Evolutionary conservation across 2,113 vertebrate species (phyloP).

Genomic region (Rissa tridactyla): DNA sequence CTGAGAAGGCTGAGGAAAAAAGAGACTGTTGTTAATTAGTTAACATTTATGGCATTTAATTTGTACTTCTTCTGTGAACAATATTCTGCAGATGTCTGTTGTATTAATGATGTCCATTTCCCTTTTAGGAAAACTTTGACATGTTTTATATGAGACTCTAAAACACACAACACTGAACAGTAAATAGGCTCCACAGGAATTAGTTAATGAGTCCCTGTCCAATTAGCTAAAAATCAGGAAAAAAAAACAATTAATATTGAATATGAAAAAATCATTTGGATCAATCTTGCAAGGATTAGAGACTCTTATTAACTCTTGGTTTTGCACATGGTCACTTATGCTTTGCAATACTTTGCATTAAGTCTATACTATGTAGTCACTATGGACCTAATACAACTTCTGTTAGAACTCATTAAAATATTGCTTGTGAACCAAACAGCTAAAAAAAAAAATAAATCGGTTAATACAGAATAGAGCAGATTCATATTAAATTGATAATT

Average conservation of each 20-base stretch:
- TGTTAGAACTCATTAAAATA: not conserved
- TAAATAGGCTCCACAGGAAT: not conserved
- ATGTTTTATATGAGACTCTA: not conserved
- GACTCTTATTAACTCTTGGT: not conserved
- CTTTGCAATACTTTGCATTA: not conserved
- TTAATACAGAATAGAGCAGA: not conserved
- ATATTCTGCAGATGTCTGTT: not conserved
- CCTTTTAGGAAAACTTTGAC: not conserved
- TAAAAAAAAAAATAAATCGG: not conserved
- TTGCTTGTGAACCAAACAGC: not conserved
- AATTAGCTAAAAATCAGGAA: not conserved
- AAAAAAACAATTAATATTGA: not conserved
- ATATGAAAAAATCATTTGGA: not conserved
- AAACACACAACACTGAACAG: not conserved
- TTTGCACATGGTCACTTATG: not conserved
- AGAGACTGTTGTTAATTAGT: not conserved
- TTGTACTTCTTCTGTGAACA: not conserved
- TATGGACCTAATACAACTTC: not conserved
- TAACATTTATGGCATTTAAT: slow-evolving; percentile 1
- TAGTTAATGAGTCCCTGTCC: not conserved
- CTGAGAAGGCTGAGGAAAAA: not conserved
- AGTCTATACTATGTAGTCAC: not conserved
- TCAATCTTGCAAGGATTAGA: not conserved
- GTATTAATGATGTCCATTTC: not conserved
- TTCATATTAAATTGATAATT: not conserved